Evolutionary conservation across 2,113 vertebrate species (phyloP), one percentile per base, ranked within the genome.

Genomic region (Plecturocebus donacophilus): DNA sequence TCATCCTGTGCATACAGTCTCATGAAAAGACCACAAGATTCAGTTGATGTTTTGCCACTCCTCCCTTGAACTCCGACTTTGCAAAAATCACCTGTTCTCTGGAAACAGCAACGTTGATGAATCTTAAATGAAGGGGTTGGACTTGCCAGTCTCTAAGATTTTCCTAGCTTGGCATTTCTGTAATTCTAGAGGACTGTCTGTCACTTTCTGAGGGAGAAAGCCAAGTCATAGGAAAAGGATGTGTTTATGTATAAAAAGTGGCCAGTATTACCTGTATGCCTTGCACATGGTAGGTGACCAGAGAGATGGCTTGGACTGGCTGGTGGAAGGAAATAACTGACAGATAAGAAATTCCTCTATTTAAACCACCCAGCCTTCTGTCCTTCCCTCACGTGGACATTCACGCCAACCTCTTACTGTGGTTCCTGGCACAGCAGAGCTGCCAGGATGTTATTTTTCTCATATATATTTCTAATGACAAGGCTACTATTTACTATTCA

Each of bases 121-220:
- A 45, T 96, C 75, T 92, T 61, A 73, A 90, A 79, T 54, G 40
- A 95, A 96, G 45, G 77, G 32, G 17, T 61, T 76, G 66, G 90
- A 73, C 58, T 88, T 91, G 42, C 45, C 92, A 23, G 85, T 92
- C 52, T 79, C 76, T 61, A 2, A 23, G 40, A 38, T 80, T 90
- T 94, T 91, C 80, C 56, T 83, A 70, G 23, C 42, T 13, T 58
- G 87, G 81, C 75, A 77, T 82, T 89, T 93, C 89, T 89, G 13
- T 93, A 76, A 92, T 96, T 93, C 70, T 83, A 84, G 56, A 64
- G 32, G 76, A 47, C 21, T 58, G 19, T 76, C 71, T 96, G 70
- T 76, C 61, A 49, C 64, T 87, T 81, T 94, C 35, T 45, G 75
- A 75, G 66, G 40, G 21, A 92, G 61, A 79, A 94, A 90, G 35